These are phyloP conservation scores for Halcyon chelicuti DNA, from an alignment of 2,797 vertebrate species.

Conservation along the genomic window DNA sequence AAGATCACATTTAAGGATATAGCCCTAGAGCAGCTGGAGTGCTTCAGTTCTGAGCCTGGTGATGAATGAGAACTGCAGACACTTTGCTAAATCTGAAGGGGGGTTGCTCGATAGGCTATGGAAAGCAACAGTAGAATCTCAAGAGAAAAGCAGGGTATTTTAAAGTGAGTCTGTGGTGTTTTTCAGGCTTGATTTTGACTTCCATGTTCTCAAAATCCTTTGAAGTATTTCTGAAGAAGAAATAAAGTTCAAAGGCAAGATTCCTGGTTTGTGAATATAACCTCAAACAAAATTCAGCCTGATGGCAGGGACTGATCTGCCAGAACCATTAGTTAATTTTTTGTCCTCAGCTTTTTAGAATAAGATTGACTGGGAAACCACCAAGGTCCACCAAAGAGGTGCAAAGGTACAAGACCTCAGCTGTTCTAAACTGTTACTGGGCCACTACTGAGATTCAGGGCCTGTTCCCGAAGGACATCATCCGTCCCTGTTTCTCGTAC, in stretches of 20 bases:
- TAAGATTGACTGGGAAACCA: not conserved
- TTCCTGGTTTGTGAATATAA: not conserved
- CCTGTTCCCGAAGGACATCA: not conserved
- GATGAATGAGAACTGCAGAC: conserved; percentile 25
- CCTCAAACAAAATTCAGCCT: not conserved
- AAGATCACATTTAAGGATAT: conserved; percentile 14
- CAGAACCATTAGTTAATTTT: not conserved
- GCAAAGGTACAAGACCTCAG: not conserved
- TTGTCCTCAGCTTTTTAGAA: not conserved
- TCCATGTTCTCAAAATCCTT: not conserved
- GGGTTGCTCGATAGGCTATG: not conserved
- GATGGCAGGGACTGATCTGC: not conserved
- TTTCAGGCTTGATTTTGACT: conserved; percentile 25
- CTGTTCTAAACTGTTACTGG: not conserved
- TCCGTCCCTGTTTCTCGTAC: not conserved
- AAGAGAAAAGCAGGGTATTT: conserved; percentile 3
- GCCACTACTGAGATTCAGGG: not conserved
- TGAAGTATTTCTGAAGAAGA: conserved; percentile 24
- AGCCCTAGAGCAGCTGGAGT: conserved; percentile 37
- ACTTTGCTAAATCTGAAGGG: not conserved
- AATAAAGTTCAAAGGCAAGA: conserved; percentile 1
- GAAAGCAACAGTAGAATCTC: conserved; percentile 20
- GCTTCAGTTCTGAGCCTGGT: not conserved
- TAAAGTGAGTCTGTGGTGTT: not conserved
- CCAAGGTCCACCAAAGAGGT: not conserved